Evolutionary conservation across 2,113 vertebrate species (phyloP).

Genomic region (Engraulis encrasicolus): DNA sequence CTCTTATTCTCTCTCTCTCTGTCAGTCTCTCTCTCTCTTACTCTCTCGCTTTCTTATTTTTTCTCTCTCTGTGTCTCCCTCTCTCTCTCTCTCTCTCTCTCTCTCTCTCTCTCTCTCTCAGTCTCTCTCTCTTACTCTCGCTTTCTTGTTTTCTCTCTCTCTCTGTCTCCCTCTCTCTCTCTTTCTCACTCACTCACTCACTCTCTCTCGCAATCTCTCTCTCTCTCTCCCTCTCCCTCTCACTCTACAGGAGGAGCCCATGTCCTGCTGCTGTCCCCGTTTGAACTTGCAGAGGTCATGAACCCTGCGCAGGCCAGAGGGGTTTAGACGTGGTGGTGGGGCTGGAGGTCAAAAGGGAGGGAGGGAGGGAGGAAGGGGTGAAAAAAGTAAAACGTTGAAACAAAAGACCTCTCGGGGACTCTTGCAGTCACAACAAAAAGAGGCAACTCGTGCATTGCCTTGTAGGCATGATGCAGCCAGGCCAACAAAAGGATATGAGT

Average conservation of each 20-base stretch:
- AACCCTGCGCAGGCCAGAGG: constrained; percentile 56
- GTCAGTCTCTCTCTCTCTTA: constrained; percentile 31
- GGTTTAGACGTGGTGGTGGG: constrained; percentile 44
- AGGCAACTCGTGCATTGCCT: constrained; percentile 34
- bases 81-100: constrained; percentile 24
- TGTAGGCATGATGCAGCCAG: constrained; percentile 32
- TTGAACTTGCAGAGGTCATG: constrained; percentile 67
- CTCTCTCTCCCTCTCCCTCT: too few species aligned
- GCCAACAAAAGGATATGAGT: too few species aligned
- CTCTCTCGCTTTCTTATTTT: constrained; percentile 20
- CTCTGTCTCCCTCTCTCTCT: too few species aligned
- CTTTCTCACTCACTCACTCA: background rate
- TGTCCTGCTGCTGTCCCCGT: constrained; percentile 57
- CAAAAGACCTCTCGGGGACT: constrained; percentile 41
- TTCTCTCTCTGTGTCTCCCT: too few species aligned
- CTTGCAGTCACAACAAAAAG: constrained; percentile 44
- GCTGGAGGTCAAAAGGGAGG: constrained; percentile 31
- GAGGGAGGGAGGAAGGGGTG: constrained; percentile 54
- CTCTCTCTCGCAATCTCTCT: constrained; percentile 1
- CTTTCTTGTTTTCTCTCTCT: too few species aligned
- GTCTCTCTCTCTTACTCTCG: constrained; percentile 25
- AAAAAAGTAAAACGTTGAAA: constrained; percentile 42
- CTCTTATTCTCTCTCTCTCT: constrained; percentile 18
- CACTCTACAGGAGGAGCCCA: constrained; percentile 5
- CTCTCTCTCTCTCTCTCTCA: background rate